A percentile compares a stretch with the other conserved stretches of the same genome.
Evolutionary conservation across 2,113 vertebrate genomes (phyloP).

Genomic region (Bambusicola thoracicus): DNA sequence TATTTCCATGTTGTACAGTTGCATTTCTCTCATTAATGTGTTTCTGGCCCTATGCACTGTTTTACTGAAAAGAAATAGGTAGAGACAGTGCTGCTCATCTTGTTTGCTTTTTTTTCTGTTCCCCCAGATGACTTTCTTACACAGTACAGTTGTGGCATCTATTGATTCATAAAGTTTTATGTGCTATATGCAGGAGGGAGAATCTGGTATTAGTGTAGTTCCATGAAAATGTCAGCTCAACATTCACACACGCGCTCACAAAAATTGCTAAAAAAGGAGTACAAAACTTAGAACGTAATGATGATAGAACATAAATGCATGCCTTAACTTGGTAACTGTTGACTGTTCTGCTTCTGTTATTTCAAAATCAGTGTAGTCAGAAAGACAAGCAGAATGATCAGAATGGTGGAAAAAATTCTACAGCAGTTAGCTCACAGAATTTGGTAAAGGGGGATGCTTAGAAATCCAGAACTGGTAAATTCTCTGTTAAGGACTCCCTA

Average conservation of each 20-base stretch:
- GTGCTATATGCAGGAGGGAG: neutral
- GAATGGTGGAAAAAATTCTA: neutral
- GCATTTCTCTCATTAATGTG: neutral
- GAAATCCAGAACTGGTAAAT: neutral
- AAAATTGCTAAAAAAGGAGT: neutral
- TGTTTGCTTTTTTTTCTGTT: neutral
- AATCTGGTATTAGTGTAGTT: neutral
- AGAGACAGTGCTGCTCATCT: neutral
- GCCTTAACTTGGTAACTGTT: neutral
- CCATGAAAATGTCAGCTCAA: neutral
- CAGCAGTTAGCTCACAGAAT: neutral
- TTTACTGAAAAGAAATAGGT: neutral
- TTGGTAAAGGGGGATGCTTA: neutral
- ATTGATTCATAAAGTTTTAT: neutral
- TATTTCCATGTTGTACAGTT: neutral
- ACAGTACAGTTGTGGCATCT: neutral
- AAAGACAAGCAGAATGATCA: neutral
- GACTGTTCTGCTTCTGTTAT: neutral
- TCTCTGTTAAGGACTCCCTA: fast-evolving
- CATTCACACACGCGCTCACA: neutral
- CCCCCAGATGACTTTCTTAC: neutral
- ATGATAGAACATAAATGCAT: neutral
- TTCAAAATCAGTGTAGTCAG: neutral
- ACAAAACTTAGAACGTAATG: neutral
- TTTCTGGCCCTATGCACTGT: neutral